Evolutionary conservation across 2,113 vertebrate genomes (phyloP), one percentile per base, ranked within the genome.

Genomic region (Lathamus discolor): DNA sequence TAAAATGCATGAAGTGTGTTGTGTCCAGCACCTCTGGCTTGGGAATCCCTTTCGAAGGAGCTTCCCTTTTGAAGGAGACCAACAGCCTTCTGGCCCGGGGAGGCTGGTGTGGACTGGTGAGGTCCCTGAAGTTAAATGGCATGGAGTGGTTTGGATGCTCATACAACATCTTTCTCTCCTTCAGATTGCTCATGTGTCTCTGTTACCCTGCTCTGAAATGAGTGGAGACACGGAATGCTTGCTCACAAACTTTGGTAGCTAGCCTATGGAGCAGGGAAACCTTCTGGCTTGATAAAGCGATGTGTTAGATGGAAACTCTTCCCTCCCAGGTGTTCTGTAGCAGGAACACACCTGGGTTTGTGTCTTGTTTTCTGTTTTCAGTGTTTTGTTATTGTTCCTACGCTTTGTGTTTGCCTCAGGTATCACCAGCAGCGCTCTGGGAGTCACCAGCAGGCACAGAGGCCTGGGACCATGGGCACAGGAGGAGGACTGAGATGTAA

Each of bases 151-250:
- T 54, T 28, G 20, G 28, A 4, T 24, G 20, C 12, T 51, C n/a
- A 17, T 46, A 1, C 29, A 17, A 19, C 41, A 23, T 6, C 41
- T 9, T n/a, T 18, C 48, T n/a, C 35, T 39, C 29, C 33, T 49
- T 55, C n/a, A 7, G 5, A 59, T 4, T 11, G 17, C 10, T 39
- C 48, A 16, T 0, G 0, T 18, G 25, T 17, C 19, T 43, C 48
- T 6, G 12, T 44, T 25, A 18, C 6, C 24, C 37, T 12, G 43
- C 61, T 68, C 16, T 63, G 35, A 24, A 23, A 22, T 2, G 31
- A 55, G 41, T 7, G 11, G 61, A 67, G n/a, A 22, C 25, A 8
- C 0, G 1, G 6, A 24, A 8, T 4, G 10, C 59, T 49, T 20
- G 46, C 80, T 41, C 15, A 9, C 24, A 9, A 16, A 29, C 54